A percentile compares a stretch with the other conserved stretches of the same genome.
phyloP scores from a whole-genome alignment of 2,797 vertebrate species.

The Pygocentrus nattereri region DNA sequence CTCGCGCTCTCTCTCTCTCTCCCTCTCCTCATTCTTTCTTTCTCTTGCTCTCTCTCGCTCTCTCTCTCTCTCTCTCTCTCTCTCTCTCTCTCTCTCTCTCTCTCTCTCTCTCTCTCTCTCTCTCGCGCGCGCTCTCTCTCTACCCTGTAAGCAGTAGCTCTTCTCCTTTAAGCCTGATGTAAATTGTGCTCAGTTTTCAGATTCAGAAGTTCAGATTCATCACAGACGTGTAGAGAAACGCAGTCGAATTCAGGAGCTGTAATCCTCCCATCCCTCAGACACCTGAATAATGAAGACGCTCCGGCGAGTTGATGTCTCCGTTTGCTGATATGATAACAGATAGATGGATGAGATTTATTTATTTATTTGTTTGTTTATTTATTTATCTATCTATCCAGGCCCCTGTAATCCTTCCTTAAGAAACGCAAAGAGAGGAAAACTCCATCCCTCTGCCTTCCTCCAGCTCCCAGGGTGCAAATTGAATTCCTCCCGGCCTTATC shows the following conservation, averaged over 20 bases:
- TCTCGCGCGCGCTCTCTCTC: too few relatives aligned
- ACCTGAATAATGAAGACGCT: neutral
- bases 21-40: too few relatives aligned
- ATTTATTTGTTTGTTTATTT: too few relatives aligned
- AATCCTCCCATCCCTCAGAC: neutral
- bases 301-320: conserved; percentile 40
- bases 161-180: neutral
- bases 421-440: conserved; percentile 43
- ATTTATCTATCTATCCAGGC: too few relatives aligned
- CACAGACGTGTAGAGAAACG: neutral
- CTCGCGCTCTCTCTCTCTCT: too few relatives aligned
- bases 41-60: too few relatives aligned
- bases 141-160: too few relatives aligned
- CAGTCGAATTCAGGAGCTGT: too few relatives aligned
- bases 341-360: conserved; percentile 61
- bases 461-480: conserved; percentile 70
- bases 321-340: conserved; percentile 54
- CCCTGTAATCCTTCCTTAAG: conserved; percentile 56
- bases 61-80: too few relatives aligned
- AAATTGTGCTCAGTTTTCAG: neutral
- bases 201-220: neutral
- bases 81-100: too few relatives aligned
- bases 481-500: conserved; percentile 75
- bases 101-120: too few relatives aligned
- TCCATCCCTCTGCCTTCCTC: conserved; percentile 41